Percentiles rank a stretch among this genome's conserved stretches.
Evolutionary conservation across 2,113 vertebrate species (phyloP).

Genomic region (Rana temporaria): DNA sequence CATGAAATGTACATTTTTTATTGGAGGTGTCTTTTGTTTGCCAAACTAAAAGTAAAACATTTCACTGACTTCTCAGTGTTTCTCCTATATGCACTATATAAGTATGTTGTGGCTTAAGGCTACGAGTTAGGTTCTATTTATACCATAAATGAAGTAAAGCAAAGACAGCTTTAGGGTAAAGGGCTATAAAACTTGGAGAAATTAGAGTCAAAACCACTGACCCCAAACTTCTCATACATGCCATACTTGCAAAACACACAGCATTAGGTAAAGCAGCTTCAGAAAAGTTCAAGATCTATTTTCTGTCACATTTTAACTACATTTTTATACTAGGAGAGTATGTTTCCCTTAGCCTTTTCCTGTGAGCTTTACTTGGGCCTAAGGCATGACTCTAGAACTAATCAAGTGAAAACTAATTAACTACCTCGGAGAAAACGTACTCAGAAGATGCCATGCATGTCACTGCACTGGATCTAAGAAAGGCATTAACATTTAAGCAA

Average conservation of each 20-base stretch:
- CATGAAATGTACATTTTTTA: too few species aligned
- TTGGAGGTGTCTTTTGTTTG: too few species aligned
- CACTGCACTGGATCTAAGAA: slow-evolving; percentile 14
- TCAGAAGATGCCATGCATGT: slow-evolving; percentile 39
- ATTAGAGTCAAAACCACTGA: neutral
- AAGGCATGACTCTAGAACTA: slow-evolving; percentile 45
- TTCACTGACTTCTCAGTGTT: neutral
- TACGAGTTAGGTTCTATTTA: neutral
- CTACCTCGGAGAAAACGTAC: slow-evolving; percentile 30
- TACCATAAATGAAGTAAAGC: neutral
- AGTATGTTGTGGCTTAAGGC: neutral
- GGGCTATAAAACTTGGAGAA: neutral
- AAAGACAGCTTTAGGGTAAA: neutral
- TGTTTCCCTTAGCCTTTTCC: slow-evolving; percentile 12
- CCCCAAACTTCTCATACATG: slow-evolving; percentile 21
- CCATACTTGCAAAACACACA: slow-evolving; percentile 8
- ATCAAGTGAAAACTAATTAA: slow-evolving; percentile 50
- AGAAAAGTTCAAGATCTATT: slow-evolving; percentile 25
- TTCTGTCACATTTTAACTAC: slow-evolving; percentile 26
- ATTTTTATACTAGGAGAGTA: neutral
- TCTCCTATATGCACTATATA: neutral
- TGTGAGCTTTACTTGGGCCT: slow-evolving; percentile 24
- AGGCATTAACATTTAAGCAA: slow-evolving; percentile 41
- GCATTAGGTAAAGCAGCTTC: neutral
- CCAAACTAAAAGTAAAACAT: too few species aligned